Evolutionary conservation across 2,113 vertebrate species (phyloP), one percentile per base, ranked within the genome.

Genomic region (Ameiurus melas): DNA sequence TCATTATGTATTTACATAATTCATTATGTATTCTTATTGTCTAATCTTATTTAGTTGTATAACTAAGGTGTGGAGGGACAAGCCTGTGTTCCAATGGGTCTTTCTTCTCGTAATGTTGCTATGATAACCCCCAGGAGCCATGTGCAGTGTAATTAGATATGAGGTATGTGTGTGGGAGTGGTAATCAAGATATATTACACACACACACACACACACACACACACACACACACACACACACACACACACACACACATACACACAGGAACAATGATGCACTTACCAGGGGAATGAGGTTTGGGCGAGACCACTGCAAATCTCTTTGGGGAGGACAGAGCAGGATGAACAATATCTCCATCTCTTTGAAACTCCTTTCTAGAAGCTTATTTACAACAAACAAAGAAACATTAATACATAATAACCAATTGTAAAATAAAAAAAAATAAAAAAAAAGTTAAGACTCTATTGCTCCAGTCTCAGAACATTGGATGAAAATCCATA

Each of bases 241-340:
- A 57, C 70, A 85, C 58, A 80, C 78, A 89, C n/a, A 66, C 25
- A 71, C 36, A 89, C 39, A 82, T 2, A 77, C 1, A 57, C 1
- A 39, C 14, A 58, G 84, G 13, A 19, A 60, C 68, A 51, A 84
- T 68, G 87, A 84, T 68, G 87, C 39, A 92, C 94, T 93, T 96
- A 99, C 98, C 96, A 93, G 97, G 97, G 17, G 97, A 98, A 77
- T 98, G 97, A 47, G 95, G 95, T 70, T 98, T 99, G 79, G 96
- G 95, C 2, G 96, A 79, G 85, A 97, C 92, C 87, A 95, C 92
- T 0, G 90, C 95, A 87, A 93, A 94, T 90, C 95, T 96, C 94
- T 97, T 98, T 4, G 98, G 97, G 8, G 97, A 97, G 10, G 96
- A 96, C 86, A 94, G 90, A 2, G 93, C 51, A 16, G 95, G 93